These are phyloP conservation scores for Takifugu bimaculatus DNA, from an alignment of 2,113 vertebrate species.

Conservation along the genomic window DNA sequence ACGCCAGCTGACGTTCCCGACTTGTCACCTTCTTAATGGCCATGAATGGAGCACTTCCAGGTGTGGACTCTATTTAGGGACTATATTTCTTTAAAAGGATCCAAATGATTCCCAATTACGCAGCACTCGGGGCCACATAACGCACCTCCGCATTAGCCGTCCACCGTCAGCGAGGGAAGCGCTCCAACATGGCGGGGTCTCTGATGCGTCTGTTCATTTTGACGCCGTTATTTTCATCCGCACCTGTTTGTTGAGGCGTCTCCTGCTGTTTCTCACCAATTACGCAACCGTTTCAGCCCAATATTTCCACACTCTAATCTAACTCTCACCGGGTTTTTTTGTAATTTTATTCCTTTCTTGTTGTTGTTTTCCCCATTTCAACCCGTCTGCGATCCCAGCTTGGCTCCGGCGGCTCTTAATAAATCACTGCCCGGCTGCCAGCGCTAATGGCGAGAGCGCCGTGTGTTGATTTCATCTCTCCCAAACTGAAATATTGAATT, in stretches of 20 bases:
- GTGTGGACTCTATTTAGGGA: conserved; percentile 53
- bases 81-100: conserved; percentile 50
- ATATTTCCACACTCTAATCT: conserved; percentile 29
- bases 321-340: conserved; percentile 25
- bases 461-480: conserved; percentile 46
- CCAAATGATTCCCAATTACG: conserved; percentile 70
- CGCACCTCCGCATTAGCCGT: conserved; percentile 50
- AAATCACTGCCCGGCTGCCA: conserved; percentile 42
- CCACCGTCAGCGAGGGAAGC: conserved; percentile 32
- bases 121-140: conserved; percentile 58
- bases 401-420: conserved; percentile 17
- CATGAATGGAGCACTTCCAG: conserved; percentile 53
- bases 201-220: conserved; percentile 14
- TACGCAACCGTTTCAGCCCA: not conserved
- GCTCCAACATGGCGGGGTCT: conserved; percentile 11
- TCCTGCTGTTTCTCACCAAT: not conserved
- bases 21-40: conserved; percentile 58
- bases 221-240: conserved; percentile 7
- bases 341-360: not conserved
- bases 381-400: conserved; percentile 8
- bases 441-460: conserved; percentile 23
- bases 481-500: conserved; percentile 40
- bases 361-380: conserved; percentile 2
- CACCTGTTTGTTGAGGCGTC: conserved; percentile 15
- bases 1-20: conserved; percentile 34